phyloP scores from a whole-genome alignment of 2,797 vertebrate species.

The Protonibea diacanthus region DNA sequence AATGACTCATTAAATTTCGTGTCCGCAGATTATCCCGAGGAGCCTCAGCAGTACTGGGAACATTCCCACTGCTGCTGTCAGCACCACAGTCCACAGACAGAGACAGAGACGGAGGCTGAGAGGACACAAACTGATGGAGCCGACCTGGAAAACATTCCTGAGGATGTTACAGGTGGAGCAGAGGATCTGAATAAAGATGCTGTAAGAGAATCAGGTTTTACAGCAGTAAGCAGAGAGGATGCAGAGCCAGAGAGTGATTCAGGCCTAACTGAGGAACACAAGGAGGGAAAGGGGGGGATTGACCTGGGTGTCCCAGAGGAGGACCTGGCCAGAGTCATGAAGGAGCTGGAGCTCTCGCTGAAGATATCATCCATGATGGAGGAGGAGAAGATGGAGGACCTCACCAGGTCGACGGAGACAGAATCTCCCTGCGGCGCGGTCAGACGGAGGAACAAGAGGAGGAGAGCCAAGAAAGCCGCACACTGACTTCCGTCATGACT shows the following conservation, averaged over 20 bases:
- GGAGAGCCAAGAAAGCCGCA: conserved; percentile 58
- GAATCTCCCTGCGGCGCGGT: conserved; percentile 36
- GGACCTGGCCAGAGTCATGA: conserved; percentile 78
- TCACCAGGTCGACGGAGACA: conserved; percentile 10
- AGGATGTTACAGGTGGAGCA: conserved; percentile 61
- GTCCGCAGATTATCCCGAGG: conserved; percentile 88
- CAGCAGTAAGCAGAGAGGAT: conserved; percentile 26
- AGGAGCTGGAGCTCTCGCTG: conserved; percentile 72
- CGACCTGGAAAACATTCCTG: conserved; percentile 49
- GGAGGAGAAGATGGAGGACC: conserved; percentile 58
- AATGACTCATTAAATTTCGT: not conserved
- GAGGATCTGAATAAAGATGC: conserved; percentile 5
- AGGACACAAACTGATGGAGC: conserved; percentile 62
- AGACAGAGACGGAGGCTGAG: conserved; percentile 76
- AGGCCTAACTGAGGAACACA: conserved; percentile 32
- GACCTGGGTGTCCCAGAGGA: conserved; percentile 62
- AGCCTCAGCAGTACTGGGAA: conserved; percentile 87
- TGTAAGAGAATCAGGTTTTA: not conserved
- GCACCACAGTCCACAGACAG: conserved; percentile 73
- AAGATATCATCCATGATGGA: conserved; percentile 56
- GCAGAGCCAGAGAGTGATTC: conserved; percentile 26
- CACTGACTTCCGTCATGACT: conserved; percentile 39
- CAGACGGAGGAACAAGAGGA: conserved; percentile 74
- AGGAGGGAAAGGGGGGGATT: conserved; percentile 60
- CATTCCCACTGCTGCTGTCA: conserved; percentile 83